phyloP scores from a whole-genome alignment of 2,113 vertebrate genomes.

The Hiodon tergisus region DNA sequence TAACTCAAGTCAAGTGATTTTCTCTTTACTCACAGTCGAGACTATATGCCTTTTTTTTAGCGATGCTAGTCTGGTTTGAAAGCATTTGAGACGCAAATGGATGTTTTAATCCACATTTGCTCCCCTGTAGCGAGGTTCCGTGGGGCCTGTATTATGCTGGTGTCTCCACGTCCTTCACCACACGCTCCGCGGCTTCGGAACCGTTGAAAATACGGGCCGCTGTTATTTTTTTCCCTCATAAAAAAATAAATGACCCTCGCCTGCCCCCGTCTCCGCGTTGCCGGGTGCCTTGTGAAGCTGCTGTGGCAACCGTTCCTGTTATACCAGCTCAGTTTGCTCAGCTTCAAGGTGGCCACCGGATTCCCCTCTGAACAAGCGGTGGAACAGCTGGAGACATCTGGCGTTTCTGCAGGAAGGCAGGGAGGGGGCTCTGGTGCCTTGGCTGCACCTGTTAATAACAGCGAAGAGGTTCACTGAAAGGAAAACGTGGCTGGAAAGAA shows the following conservation, averaged over 20 bases:
- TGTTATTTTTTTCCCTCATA: background rate
- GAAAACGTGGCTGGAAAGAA: slow-evolving; percentile 6
- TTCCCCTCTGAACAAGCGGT: slow-evolving; percentile 20
- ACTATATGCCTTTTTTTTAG: background rate
- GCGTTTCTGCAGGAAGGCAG: slow-evolving; percentile 2
- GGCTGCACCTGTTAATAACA: slow-evolving; percentile 37
- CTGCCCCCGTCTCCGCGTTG: background rate
- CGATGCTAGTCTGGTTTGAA: background rate
- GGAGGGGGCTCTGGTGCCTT: slow-evolving; percentile 15
- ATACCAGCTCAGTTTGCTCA: background rate
- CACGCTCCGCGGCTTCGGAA: no score
- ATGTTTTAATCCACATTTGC: background rate
- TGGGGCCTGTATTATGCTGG: background rate
- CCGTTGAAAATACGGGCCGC: background rate
- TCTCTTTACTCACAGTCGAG: no score
- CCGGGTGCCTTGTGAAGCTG: no score
- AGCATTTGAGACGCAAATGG: slow-evolving; percentile 3
- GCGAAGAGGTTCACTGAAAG: slow-evolving; percentile 9
- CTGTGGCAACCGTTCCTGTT: background rate
- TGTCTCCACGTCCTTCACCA: slow-evolving; percentile 7
- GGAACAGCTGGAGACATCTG: slow-evolving; percentile 34
- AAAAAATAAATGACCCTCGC: background rate
- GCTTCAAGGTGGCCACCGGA: background rate
- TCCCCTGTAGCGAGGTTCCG: no score
- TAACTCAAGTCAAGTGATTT: no score